Evolutionary conservation across 2,797 vertebrate species (phyloP).

Genomic region (Diplodus puntazzo): DNA sequence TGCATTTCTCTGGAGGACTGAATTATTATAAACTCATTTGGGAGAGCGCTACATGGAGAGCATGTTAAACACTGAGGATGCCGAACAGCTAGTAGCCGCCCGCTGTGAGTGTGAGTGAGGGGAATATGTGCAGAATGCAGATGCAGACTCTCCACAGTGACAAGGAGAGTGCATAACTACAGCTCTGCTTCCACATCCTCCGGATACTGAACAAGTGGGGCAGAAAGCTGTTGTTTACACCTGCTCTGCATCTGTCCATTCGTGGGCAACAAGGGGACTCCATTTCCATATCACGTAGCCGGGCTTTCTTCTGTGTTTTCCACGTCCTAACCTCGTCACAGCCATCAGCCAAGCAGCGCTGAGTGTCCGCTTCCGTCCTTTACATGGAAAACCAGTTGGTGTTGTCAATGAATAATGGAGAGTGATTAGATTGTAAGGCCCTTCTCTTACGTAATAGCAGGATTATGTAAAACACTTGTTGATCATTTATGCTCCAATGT

Average conservation of each 20-base stretch:
- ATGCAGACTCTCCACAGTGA: constrained; percentile 45
- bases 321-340: constrained; percentile 40
- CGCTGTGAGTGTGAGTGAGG: constrained; percentile 47
- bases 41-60: constrained; percentile 59
- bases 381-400: constrained; percentile 41
- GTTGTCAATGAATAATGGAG: constrained; percentile 70
- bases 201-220: constrained; percentile 36
- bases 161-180: constrained; percentile 22
- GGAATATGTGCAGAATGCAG: constrained; percentile 55
- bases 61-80: constrained; percentile 70
- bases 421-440: constrained; percentile 55
- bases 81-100: constrained; percentile 50
- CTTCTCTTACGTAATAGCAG: constrained; percentile 45
- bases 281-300: constrained; percentile 34
- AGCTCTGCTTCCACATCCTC: constrained; percentile 34
- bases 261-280: constrained; percentile 21
- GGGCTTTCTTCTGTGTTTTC: constrained; percentile 11
- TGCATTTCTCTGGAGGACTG: constrained; percentile 67
- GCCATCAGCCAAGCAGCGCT: constrained; percentile 13
- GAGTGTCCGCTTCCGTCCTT: constrained; percentile 44
- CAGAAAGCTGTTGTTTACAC: constrained; percentile 57
- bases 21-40: constrained; percentile 74
- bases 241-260: constrained; percentile 58
- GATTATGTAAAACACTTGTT: constrained; percentile 72
- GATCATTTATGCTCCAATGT: constrained; percentile 45